Evolutionary conservation across 2,113 vertebrate species (phyloP).

Genomic region (Jaculus jaculus): DNA sequence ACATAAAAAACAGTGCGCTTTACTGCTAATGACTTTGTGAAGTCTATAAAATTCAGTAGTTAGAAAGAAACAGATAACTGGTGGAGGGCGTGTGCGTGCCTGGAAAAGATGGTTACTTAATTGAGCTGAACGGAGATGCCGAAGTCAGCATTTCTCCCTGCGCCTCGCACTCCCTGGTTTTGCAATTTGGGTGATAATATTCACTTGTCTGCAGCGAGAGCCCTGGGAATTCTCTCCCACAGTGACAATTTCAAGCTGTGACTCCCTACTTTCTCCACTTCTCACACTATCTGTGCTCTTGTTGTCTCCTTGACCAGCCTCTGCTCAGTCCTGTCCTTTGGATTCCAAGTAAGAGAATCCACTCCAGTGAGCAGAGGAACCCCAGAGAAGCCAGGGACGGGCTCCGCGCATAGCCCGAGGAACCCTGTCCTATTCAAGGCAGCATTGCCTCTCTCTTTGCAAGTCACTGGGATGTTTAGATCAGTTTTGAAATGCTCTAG

Average conservation of each 20-base stretch:
- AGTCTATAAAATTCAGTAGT: slow-evolving; percentile 34
- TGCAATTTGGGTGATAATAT: slow-evolving; percentile 28
- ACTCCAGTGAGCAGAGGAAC: not conserved
- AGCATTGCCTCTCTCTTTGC: not conserved
- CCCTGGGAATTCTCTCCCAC: not conserved
- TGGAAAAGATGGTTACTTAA: not conserved
- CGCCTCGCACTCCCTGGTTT: not conserved
- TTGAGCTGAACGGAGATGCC: not conserved
- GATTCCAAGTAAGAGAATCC: not conserved
- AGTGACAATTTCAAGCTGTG: not conserved
- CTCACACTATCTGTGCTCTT: not conserved
- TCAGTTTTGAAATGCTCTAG: not conserved
- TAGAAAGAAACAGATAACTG: slow-evolving; percentile 3
- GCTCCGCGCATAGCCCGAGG: not conserved
- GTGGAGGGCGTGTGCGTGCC: not conserved
- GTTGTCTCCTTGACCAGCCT: not conserved
- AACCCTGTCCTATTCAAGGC: not conserved
- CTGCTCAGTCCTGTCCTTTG: not conserved
- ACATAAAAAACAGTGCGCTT: slow-evolving; percentile 20
- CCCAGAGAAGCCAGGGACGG: not conserved
- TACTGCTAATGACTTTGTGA: slow-evolving; percentile 17
- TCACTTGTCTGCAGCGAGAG: not conserved
- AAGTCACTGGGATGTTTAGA: not conserved
- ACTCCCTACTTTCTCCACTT: not conserved
- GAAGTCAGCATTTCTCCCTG: slow-evolving; percentile 28